A percentile compares a stretch with the other conserved stretches of the same genome.
phyloP scores from a whole-genome alignment of 2,113 vertebrate genomes.

The Merops nubicus region DNA sequence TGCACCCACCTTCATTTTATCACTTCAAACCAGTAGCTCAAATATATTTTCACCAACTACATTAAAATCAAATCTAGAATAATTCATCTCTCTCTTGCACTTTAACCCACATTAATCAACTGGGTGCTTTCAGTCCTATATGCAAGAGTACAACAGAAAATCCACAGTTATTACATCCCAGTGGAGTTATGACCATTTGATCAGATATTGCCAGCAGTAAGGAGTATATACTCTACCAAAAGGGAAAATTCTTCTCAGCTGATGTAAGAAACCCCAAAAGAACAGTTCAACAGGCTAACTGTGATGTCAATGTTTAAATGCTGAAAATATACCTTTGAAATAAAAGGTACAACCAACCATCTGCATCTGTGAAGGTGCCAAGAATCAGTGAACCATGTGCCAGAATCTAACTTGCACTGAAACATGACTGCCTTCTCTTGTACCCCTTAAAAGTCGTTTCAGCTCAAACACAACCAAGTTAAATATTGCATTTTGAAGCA shows the following conservation, averaged over 20 bases:
- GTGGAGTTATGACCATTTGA: not conserved
- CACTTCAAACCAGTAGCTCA: not conserved
- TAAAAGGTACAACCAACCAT: not conserved
- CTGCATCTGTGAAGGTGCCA: not conserved
- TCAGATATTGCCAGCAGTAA: not conserved
- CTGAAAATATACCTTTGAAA: not conserved
- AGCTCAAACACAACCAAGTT: not conserved
- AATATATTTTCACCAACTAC: not conserved
- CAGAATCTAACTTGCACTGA: not conserved
- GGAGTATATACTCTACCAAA: not conserved
- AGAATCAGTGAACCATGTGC: not conserved
- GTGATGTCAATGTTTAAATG: not conserved
- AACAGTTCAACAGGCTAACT: not conserved
- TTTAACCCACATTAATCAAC: not conserved
- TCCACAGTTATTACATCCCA: not conserved
- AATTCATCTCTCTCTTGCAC: not conserved
- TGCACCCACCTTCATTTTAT: not conserved
- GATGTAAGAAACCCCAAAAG: not conserved
- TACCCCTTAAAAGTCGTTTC: not conserved
- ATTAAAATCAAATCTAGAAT: not conserved
- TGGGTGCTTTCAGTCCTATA: not conserved
- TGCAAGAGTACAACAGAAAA: not conserved
- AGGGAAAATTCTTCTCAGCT: not conserved
- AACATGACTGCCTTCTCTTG: not conserved
- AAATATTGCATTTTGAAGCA: not conserved